Conservation (phyloP, 2,797 vertebrate genomes). For the Onychomys arenicola region DNA sequence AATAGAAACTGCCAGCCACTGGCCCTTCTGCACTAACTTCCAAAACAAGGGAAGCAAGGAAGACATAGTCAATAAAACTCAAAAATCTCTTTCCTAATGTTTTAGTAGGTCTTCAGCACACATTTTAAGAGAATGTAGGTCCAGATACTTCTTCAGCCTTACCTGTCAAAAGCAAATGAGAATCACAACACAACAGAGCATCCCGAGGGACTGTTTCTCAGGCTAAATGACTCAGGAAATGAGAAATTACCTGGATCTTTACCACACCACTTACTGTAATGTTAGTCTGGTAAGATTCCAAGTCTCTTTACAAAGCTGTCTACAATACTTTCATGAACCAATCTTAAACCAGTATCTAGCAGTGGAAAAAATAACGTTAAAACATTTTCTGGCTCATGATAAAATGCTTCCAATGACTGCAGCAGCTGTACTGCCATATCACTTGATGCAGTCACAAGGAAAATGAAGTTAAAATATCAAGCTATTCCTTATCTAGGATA, state of each 20-base stretch:
- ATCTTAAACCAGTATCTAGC: conserved; percentile 28
- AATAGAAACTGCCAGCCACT: conserved; percentile 38
- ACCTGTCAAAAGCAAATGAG: conserved; percentile 26
- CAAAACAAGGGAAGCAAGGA: not conserved
- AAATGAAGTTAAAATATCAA: conserved; percentile 46
- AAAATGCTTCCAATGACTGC: conserved; percentile 63
- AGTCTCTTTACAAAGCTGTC: conserved; percentile 23
- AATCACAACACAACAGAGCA: conserved; percentile 61
- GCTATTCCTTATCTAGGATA: not conserved
- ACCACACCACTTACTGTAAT: conserved; percentile 37
- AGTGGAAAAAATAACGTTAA: conserved; percentile 41
- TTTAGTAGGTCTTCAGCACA: conserved; percentile 28
- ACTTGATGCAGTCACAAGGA: conserved; percentile 65
- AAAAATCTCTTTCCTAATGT: conserved; percentile 21
- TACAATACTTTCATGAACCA: conserved; percentile 31
- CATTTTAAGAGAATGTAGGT: not conserved
- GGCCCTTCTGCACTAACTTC: not conserved
- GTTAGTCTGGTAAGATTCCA: not conserved
- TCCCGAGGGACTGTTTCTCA: not conserved
- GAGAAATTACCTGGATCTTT: conserved; percentile 47
- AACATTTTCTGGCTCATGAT: conserved; percentile 38
- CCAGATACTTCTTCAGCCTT: not conserved
- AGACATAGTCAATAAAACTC: not conserved
- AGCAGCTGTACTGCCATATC: conserved; percentile 54
- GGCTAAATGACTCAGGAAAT: conserved; percentile 78